These are phyloP conservation scores for Tauraco hartlaubi DNA, from an alignment of 2,797 vertebrate species.

Conservation along the genomic window DNA sequence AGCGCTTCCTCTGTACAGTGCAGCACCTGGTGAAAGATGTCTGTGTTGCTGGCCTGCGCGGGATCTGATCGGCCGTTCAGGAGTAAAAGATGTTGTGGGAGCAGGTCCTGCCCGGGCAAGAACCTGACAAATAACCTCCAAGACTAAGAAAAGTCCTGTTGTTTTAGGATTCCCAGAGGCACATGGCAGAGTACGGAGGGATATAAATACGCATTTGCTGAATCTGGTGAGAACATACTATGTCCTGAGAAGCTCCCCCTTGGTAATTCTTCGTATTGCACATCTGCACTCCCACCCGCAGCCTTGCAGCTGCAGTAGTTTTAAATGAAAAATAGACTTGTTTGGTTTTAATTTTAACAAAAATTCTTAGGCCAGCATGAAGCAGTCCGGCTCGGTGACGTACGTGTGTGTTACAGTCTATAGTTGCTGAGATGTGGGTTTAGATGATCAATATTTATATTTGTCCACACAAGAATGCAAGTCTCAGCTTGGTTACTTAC, in stretches of 20 bases:
- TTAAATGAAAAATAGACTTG: not conserved
- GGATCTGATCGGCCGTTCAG: rapidly evolving
- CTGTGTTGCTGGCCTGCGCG: not conserved
- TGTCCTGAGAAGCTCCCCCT: not conserved
- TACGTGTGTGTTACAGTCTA: rapidly evolving
- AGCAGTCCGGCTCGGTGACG: not conserved
- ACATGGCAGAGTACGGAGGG: not conserved
- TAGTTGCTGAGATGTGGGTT: not conserved
- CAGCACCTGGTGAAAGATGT: not conserved
- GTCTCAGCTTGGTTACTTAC: not conserved
- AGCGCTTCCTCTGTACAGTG: not conserved
- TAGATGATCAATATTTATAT: not conserved
- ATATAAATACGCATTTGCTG: not conserved
- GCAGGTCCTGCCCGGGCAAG: not conserved
- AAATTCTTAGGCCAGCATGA: not conserved
- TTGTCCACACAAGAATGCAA: not conserved
- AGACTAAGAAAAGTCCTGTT: not conserved
- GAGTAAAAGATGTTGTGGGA: not conserved
- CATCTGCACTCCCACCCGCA: not conserved
- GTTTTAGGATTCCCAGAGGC: not conserved
- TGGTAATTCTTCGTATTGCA: not conserved
- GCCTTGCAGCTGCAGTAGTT: slow-evolving; percentile 28
- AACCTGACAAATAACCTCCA: not conserved
- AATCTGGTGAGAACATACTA: not conserved
- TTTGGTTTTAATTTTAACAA: not conserved